Evolutionary conservation across 1,140 invertebrate genomes (phyloP).

Genomic region (Eufriesea mexicana): DNA sequence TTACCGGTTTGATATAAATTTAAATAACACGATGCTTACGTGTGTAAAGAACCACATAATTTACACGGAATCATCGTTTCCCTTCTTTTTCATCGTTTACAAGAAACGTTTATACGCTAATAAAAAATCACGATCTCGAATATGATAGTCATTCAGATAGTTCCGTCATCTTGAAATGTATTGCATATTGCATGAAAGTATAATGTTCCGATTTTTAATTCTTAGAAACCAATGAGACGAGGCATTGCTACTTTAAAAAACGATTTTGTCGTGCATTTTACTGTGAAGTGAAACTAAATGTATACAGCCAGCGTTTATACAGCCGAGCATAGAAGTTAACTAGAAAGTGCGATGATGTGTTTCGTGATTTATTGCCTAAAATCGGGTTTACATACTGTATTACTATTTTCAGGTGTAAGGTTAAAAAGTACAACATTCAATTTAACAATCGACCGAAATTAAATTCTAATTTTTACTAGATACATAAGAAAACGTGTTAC

Average conservation of each 20-base stretch:
- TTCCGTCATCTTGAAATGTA: background rate
- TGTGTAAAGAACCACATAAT: background rate
- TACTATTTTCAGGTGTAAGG: background rate
- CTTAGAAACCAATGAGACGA: no score
- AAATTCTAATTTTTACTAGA: background rate
- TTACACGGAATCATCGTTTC: no score
- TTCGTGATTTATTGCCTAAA: background rate
- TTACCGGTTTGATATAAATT: background rate
- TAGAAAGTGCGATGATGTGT: background rate
- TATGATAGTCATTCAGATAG: background rate
- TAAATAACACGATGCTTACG: background rate
- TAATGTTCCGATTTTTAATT: background rate
- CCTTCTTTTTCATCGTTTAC: background rate
- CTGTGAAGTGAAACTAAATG: no score
- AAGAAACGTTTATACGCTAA: background rate
- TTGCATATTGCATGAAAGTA: background rate
- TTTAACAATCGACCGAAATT: background rate
- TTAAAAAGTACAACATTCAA: background rate
- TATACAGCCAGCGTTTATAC: no score
- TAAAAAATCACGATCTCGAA: background rate
- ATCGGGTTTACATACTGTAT: background rate
- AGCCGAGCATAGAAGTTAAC: no score
- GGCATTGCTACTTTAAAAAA: no score
- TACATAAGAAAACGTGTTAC: background rate
- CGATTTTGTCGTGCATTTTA: no score